phyloP scores from a whole-genome alignment of 2,888 invertebrate species.

The Stenurella melanura region DNA sequence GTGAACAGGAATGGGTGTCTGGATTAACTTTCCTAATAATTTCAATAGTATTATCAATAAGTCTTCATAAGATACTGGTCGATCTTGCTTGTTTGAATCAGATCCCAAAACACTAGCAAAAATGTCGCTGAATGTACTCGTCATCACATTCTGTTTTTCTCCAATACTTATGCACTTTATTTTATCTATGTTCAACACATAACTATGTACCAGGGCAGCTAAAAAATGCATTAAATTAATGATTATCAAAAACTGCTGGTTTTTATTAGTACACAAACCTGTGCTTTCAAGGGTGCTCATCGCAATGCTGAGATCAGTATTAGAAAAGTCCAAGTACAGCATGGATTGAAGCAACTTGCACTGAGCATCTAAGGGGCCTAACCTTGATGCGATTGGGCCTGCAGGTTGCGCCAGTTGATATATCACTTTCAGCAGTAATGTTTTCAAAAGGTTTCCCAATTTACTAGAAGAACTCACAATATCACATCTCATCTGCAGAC shows the following conservation, averaged over 20 bases:
- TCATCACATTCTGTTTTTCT: conserved; percentile 74
- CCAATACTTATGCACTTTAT: conserved; percentile 76
- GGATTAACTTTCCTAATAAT: conserved; percentile 77
- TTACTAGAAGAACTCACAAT: conserved; percentile 76
- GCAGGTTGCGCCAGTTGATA: conserved; percentile 82
- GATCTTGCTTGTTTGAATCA: conserved; percentile 78
- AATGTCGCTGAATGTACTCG: conserved; percentile 82
- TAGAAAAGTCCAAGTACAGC: conserved; percentile 79
- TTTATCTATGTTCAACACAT: conserved; percentile 76
- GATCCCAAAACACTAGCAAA: conserved; percentile 84
- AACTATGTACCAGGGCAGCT: conserved; percentile 73
- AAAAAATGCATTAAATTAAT: conserved; percentile 43
- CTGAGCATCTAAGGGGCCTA: conserved; percentile 85
- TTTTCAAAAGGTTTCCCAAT: conserved; percentile 77
- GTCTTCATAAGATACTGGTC: conserved; percentile 82
- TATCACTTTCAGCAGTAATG: conserved; percentile 81
- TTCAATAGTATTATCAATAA: conserved; percentile 83
- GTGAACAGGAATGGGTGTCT: conserved; percentile 76
- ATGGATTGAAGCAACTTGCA: conserved; percentile 82
- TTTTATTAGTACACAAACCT: conserved; percentile 72
- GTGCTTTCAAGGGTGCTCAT: conserved; percentile 85
- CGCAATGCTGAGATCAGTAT: conserved; percentile 82
- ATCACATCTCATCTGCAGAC: conserved; percentile 81
- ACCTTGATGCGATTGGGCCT: conserved; percentile 79
- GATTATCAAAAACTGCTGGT: too few species aligned